Base-by-base conservation (phyloP, 2,888 invertebrate genomes). In the Agrypnus murinus region DNA sequence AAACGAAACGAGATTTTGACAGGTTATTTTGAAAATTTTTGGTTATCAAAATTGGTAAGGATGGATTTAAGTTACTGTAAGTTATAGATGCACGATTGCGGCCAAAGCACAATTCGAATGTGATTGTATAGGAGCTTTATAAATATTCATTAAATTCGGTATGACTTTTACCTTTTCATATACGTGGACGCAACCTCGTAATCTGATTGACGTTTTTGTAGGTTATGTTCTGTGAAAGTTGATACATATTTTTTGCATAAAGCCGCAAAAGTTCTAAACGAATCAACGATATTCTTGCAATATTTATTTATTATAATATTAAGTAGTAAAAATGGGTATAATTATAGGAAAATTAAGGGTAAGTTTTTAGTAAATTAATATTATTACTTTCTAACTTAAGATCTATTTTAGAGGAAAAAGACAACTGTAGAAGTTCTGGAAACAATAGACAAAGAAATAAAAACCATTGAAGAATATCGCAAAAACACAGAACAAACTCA, bases 401-500 rank as follows among this genome's bases (percentile, higher is more conserved):
- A 19, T 65, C 25, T 34, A 55, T 10, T 85, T 50, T 81, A 89
- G 89, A 89, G 87, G 84, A 88, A 88, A 83, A 88, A 88, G 79
- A 88, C 88, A 14, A 88, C 88, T 1, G 86, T 85, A 70, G 87
- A 88, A 73, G 75, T 86, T 75, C 86, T 95, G 71, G 94, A 94
- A 80, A 89, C 90, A 71, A 87, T 95, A 72, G 95, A 95, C 84
- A 87, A 89, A 86, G 92, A 95, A 82, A 95, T 97, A 60, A 91
- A 91, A 79, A 88, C 89, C 36, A 93, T 97, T 66, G 95, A 97
- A 82, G 90, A 92, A 81, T 95, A 93, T 87, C 91, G 93, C 14
- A 88, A 91, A 60, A 91, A 90, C 81, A 96, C 95, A 17, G 93
- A 96, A 82, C 91, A 93, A 81, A 90, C 90, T 46, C 94, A 95